These are phyloP conservation scores for Rhinolophus sinicus DNA, from an alignment of 2,113 vertebrate species.

Conservation along the genomic window DNA sequence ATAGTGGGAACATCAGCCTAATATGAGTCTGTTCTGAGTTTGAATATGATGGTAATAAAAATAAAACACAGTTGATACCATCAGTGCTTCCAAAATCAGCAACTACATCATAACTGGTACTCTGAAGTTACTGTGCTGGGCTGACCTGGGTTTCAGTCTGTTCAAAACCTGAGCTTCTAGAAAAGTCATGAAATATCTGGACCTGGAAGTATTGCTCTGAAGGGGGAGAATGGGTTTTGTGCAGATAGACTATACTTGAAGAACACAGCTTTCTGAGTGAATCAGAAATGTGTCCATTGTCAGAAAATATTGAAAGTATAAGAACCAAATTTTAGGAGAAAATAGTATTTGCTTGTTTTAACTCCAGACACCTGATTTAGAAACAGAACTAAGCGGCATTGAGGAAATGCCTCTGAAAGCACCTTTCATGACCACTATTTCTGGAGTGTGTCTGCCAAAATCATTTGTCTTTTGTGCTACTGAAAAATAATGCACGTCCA, in stretches of 20 bases:
- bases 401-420: background rate
- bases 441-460: background rate
- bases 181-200: background rate
- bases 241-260: background rate
- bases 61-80: background rate
- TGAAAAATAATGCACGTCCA: background rate
- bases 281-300: background rate
- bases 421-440: background rate
- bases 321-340: background rate
- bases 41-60: background rate
- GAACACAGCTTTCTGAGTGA: slow-evolving; percentile 32
- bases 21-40: background rate
- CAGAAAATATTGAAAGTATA: slow-evolving; percentile 22
- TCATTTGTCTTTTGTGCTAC: slow-evolving; percentile 22
- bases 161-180: background rate
- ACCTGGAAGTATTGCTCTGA: background rate
- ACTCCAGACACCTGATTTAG: background rate
- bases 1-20: background rate
- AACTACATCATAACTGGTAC: background rate
- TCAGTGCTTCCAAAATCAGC: background rate
- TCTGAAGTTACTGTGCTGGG: background rate
- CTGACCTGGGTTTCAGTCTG: background rate
- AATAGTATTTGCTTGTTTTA: background rate
- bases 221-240: background rate
- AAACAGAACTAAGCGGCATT: background rate